Conservation (phyloP, 2,113 vertebrate genomes). For the Aegotheles bennettii region DNA sequence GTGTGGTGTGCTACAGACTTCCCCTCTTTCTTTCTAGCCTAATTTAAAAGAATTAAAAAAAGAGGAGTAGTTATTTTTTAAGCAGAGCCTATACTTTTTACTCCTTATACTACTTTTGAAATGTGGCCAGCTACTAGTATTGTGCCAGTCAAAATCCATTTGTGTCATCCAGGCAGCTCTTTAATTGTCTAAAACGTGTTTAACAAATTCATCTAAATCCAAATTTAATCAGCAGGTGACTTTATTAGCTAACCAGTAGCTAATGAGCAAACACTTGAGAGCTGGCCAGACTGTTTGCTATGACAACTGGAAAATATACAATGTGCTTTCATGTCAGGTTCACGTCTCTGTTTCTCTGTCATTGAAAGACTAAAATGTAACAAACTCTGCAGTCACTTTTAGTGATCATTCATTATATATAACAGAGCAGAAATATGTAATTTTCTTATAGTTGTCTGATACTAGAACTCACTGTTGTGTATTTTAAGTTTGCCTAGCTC, state of each 20-base stretch:
- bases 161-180: background rate
- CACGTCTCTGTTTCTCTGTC: background rate
- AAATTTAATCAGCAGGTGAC: background rate
- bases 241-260: background rate
- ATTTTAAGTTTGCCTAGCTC: background rate
- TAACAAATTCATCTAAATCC: background rate
- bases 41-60: background rate
- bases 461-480: background rate
- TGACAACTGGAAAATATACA: background rate
- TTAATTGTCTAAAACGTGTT: background rate
- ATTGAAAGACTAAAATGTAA: background rate
- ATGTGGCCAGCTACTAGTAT: background rate
- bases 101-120: background rate
- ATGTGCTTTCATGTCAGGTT: background rate
- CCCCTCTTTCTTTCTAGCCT: background rate
- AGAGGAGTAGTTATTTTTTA: background rate
- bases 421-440: background rate
- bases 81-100: background rate
- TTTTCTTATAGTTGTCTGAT: background rate
- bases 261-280: background rate
- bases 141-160: background rate
- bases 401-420: background rate
- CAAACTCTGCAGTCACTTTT: background rate
- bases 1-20: background rate
- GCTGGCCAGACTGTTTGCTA: background rate